Conservation (phyloP, 2,113 vertebrate species). For the Mola mola region DNA sequence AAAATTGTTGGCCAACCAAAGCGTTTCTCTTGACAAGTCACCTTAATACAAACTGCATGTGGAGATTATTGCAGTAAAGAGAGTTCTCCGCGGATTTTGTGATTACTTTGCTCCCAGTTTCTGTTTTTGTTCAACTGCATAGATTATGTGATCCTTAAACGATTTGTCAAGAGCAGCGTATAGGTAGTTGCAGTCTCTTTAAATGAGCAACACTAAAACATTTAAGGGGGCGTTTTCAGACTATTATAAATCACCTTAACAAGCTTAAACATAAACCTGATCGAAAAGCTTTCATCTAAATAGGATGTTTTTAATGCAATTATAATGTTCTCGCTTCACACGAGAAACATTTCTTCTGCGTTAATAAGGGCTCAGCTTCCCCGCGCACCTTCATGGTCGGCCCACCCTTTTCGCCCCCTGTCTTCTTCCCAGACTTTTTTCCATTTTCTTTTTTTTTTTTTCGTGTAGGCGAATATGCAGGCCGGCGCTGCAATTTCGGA, state of each 20-base stretch:
- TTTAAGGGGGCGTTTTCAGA: too few relatives aligned
- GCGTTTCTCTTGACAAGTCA: slow-evolving; percentile 23
- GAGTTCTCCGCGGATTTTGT: too few relatives aligned
- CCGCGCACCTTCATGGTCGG: slow-evolving; percentile 63
- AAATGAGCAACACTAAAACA: too few relatives aligned
- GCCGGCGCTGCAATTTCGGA: slow-evolving; percentile 79
- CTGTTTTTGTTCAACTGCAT: background rate
- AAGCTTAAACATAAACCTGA: too few relatives aligned
- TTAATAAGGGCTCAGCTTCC: slow-evolving; percentile 11
- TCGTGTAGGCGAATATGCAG: slow-evolving; percentile 70
- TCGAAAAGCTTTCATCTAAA: too few relatives aligned
- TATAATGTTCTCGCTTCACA: background rate
- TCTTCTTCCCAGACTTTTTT: slow-evolving; percentile 71
- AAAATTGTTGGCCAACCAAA: slow-evolving; percentile 73
- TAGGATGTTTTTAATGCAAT: too few relatives aligned
- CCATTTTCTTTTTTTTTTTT: slow-evolving; percentile 43
- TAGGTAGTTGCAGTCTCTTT: too few relatives aligned
- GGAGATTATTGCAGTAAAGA: slow-evolving; percentile 1
- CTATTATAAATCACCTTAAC: too few relatives aligned
- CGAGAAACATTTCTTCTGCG: slow-evolving; percentile 26
- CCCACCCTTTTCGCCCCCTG: slow-evolving; percentile 45
- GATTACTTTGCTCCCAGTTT: too few relatives aligned
- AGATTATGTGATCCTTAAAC: too few relatives aligned
- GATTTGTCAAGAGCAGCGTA: too few relatives aligned
- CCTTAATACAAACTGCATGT: background rate